Evolutionary conservation across 2,888 invertebrate genomes (phyloP), one percentile per base, ranked within the genome.

Genomic region (Meandrusa payeni): DNA sequence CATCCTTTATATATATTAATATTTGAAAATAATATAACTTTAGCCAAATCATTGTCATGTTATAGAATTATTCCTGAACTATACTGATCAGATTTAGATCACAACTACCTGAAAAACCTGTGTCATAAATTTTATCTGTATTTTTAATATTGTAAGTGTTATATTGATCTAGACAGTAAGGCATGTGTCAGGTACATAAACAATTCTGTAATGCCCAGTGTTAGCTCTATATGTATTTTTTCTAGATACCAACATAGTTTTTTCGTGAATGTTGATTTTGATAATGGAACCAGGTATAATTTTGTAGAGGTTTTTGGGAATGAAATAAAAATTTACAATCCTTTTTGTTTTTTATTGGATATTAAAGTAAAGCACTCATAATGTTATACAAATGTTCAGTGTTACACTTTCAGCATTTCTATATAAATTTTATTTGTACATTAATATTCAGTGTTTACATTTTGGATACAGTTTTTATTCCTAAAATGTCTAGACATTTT

Each of bases 401-500:
- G 26, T 44, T 15, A n/a, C n/a, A n/a, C n/a, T n/a, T n/a, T n/a
- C n/a, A n/a, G n/a, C n/a, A n/a, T n/a, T n/a, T n/a, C n/a, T n/a
- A n/a, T n/a, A n/a, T n/a, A n/a, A n/a, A n/a, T n/a, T n/a, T n/a
- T n/a, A n/a, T n/a, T n/a, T n/a, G n/a, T n/a, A n/a, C n/a, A n/a
- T n/a, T n/a, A n/a, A n/a, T n/a, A n/a, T 3, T 7, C 24, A 42
- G 12, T 27, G 11, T 37, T 89, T 91, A 99, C 96, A 99, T 99
- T 80, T 93, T 95, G 20, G 94, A 90, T 11, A 99, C 94, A 22
- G 98, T 94, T 74, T 94, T 94, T 26, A 99, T 90, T 36, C 98
- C 99, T 41, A 99, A 90, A 61, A 99, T 94, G 58, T 93, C 78
- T 71, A 99, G 97, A 66, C 97, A 95, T 61, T 94, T 91, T 47